Base-by-base conservation (phyloP, 2,888 invertebrate genomes). In the Helleia helle region DNA sequence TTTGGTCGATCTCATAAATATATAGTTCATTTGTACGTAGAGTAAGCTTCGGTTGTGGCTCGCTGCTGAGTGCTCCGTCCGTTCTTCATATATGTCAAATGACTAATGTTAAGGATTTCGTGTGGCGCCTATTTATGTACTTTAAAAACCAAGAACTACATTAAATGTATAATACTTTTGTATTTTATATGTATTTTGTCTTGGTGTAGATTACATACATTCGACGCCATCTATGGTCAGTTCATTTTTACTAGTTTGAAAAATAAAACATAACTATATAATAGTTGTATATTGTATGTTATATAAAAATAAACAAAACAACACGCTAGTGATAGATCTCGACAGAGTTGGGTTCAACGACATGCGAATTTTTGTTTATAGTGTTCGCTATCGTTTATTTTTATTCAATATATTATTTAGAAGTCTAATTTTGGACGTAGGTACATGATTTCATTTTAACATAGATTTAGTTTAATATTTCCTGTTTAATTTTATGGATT, bases 1-100 rank as follows among this genome's bases (percentile, higher is more conserved):
- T 75, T 75, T 72, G 75, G 69, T 72, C 70, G 81, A 81, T 81
- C 81, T 81, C 81, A 77, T 75, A 61, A 56, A 54, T 51, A 49
- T 56, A 49, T 50, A 43, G 39, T 50, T 43, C 47, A 46, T 46
- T 44, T 28, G 42, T 37, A 40, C 42, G 44, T 44, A 42, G 41
- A 38, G 13, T 42, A 39, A 36, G 5, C 30, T 14, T 42, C 43
- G 48, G 56, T 64, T 65, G 60, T 66, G 61, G 56, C 11, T 9
- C 11, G 17, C 34, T 12, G 34, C 12, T 2, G 18, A 34, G 30
- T 30, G 31, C 11, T 34, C 34, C 34, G 22, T 34, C 34, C 34
- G 15, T 22, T 22, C 30, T 12, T 34, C 18, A 18, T 22, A n/a
- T 11, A 34, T 12, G 22, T 8, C 6, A 2, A 22, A 22, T 22